Evolutionary conservation across 1,140 invertebrate genomes (phyloP), one percentile per base, ranked within the genome.

Genomic region (Solen grandis): DNA sequence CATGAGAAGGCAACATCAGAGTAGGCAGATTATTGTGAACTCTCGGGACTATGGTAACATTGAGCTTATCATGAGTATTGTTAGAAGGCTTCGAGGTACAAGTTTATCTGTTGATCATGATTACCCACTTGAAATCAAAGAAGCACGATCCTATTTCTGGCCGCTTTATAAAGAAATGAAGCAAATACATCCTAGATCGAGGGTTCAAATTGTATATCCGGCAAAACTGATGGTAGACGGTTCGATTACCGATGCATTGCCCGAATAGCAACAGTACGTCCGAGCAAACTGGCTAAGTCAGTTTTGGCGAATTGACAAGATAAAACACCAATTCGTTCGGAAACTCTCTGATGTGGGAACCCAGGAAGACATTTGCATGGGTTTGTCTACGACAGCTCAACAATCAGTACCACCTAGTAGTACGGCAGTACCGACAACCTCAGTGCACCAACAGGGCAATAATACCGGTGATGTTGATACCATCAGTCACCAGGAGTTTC

Each of bases 191-290:
- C 22, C 62, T 10, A 65, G 25, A 13, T 65, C 62, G 62, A 65
- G 62, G 31, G 62, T 29, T 5, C 62, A 65, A 65, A 65, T 65
- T 14, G 62, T 65, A 16, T 65, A 65, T 31, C 33, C 62, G 4
- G 31, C 62, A 22, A 65, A 65, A 31, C 62, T 33, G 13, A 65
- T 65, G 8, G 25, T 13, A 33, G 31, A 65, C 31, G 62, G 62
- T 65, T 8, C 4, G 8, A 8, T 65, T 14, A 31, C 35, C 4
- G 62, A 65, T 33, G 62, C n/a, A 13, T 22, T 29, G 16, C 62
- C 62, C 13, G 62, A 65, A 22, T 65, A 31, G 62, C 14, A 31
- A 22, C 22, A 33, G 22, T 65, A 31, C 13, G 31, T 65, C n/a
- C 19, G 57, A 27, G 57, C 57, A 59, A 59, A 59, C 22, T 13